A percentile compares a stretch with the other conserved stretches of the same genome.
Evolutionary conservation across 2,113 vertebrate species (phyloP).

Genomic region (Apus apus): DNA sequence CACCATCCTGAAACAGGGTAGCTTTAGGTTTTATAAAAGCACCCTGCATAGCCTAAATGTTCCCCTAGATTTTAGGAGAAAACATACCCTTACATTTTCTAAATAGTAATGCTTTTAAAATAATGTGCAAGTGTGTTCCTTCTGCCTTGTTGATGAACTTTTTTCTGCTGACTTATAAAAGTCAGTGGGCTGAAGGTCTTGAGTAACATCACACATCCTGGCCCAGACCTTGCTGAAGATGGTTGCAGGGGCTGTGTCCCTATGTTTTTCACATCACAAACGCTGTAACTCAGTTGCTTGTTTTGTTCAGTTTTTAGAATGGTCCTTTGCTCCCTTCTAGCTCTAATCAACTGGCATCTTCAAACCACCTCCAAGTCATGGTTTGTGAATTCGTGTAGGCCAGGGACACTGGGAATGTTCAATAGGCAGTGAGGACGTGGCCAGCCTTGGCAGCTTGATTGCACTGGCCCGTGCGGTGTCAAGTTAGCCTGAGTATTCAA

Average conservation of each 20-base stretch:
- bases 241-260: rapidly evolving
- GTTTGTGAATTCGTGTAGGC: not conserved
- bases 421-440: not conserved
- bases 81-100: not conserved
- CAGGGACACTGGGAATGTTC: not conserved
- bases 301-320: not conserved
- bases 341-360: not conserved
- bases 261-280: not conserved
- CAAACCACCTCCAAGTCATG: not conserved
- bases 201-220: not conserved
- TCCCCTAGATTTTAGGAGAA: not conserved
- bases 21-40: not conserved
- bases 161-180: not conserved
- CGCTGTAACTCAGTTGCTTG: not conserved
- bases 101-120: not conserved
- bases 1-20: not conserved
- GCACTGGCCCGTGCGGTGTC: no score
- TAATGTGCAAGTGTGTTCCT: not conserved
- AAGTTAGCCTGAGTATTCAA: no score
- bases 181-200: not conserved
- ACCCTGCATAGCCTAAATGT: not conserved
- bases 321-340: not conserved
- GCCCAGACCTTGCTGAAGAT: not conserved
- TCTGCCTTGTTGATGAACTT: not conserved
- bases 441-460: not conserved